Evolutionary conservation across 2,113 vertebrate genomes (phyloP).

Genomic region (Thryonomys swinderianus): DNA sequence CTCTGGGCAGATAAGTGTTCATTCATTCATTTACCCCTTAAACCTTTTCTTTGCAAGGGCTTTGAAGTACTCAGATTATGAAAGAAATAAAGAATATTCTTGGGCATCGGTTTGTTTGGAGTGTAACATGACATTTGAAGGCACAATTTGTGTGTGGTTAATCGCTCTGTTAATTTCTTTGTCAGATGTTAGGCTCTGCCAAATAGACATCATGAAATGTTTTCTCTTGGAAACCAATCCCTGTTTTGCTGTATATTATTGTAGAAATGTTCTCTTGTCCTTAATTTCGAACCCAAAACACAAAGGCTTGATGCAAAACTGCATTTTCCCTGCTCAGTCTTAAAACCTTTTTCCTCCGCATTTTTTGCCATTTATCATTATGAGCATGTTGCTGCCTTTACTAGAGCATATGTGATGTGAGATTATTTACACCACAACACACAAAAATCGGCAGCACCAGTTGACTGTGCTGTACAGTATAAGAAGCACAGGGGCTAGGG

Average conservation of each 20-base stretch:
- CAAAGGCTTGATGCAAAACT: neutral
- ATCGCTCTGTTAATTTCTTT: slow-evolving; percentile 34
- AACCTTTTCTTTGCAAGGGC: neutral
- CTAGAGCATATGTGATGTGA: neutral
- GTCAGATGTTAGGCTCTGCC: neutral
- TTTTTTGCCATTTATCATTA: neutral
- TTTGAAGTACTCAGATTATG: neutral
- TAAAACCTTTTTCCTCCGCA: neutral
- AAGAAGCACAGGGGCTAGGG: neutral
- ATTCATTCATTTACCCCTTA: slow-evolving; percentile 10
- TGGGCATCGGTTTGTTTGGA: neutral
- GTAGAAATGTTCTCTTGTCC: neutral
- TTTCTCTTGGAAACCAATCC: neutral
- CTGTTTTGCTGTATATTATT: neutral
- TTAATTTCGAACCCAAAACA: neutral
- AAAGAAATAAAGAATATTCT: slow-evolving; percentile 39
- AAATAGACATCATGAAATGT: neutral
- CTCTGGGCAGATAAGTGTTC: neutral
- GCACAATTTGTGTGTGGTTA: neutral
- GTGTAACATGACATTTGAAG: neutral
- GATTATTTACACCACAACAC: neutral
- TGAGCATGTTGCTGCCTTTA: neutral
- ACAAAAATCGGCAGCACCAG: neutral
- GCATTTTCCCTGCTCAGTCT: neutral
- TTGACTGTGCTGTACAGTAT: neutral